Conservation (phyloP, 2,888 invertebrate species). For the Oasisia sp. region DNA sequence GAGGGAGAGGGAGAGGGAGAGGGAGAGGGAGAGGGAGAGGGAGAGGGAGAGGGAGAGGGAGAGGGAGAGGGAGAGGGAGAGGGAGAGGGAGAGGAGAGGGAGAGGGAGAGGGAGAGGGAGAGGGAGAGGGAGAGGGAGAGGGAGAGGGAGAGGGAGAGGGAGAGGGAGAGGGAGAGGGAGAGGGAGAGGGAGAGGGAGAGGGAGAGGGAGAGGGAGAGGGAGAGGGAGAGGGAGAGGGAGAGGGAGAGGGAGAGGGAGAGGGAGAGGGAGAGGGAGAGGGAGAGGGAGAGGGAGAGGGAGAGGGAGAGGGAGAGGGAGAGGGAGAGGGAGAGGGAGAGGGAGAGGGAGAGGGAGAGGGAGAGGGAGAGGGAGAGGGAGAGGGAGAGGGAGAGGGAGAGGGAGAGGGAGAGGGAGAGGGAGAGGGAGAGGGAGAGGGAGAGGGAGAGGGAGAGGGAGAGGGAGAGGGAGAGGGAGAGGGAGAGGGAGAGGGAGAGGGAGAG, state of each 20-base stretch:
- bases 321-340: too few species aligned
- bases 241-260: background rate
- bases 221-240: background rate
- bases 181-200: background rate
- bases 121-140: background rate
- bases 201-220: background rate
- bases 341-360: too few species aligned
- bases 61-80: background rate
- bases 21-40: background rate
- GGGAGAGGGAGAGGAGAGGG: background rate
- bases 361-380: too few species aligned
- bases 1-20: background rate
- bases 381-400: too few species aligned
- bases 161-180: background rate
- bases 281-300: too few species aligned
- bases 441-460: too few species aligned
- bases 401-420: too few species aligned
- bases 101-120: background rate
- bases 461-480: too few species aligned
- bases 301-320: too few species aligned
- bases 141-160: background rate
- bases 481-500: too few species aligned
- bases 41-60: background rate
- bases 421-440: too few species aligned
- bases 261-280: too few species aligned